Conservation (phyloP, 2,113 vertebrate genomes). For the Mirza zaza region DNA sequence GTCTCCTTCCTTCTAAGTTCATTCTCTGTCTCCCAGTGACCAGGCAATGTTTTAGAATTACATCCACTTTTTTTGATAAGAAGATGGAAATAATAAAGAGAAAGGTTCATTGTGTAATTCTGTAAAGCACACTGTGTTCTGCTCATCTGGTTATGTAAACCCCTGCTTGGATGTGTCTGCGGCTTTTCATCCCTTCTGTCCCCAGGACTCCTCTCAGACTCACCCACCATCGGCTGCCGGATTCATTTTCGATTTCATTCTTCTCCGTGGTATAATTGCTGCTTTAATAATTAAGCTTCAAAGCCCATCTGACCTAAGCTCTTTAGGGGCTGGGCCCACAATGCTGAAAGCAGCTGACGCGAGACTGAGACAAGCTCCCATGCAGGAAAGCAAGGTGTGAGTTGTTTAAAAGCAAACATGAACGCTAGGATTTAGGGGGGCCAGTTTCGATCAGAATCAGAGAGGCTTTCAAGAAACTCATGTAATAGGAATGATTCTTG, state of each 20-base stretch:
- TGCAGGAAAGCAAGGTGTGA: background rate
- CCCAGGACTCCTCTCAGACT: background rate
- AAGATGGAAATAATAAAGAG: background rate
- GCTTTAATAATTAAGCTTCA: conserved; percentile 70
- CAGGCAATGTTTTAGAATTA: background rate
- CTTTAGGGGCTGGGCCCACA: background rate
- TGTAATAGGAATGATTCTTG: conserved; percentile 24
- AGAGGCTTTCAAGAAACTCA: conserved; percentile 41
- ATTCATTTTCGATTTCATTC: conserved; percentile 40
- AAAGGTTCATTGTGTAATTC: background rate
- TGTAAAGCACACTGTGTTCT: background rate
- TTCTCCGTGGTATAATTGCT: conserved; percentile 48
- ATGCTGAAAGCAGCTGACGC: background rate
- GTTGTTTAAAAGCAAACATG: conserved; percentile 15
- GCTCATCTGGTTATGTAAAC: background rate
- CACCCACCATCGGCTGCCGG: background rate
- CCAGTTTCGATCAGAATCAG: background rate
- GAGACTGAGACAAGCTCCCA: background rate
- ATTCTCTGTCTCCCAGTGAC: background rate
- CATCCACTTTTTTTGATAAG: background rate
- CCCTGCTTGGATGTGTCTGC: background rate
- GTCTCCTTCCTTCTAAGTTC: background rate
- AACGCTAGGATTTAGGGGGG: background rate
- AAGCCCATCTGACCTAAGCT: conserved; percentile 40
- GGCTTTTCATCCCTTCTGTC: background rate